These are phyloP conservation scores for Mesitornis unicolor DNA, from an alignment of 2,113 vertebrate genomes.

Conservation along the genomic window DNA sequence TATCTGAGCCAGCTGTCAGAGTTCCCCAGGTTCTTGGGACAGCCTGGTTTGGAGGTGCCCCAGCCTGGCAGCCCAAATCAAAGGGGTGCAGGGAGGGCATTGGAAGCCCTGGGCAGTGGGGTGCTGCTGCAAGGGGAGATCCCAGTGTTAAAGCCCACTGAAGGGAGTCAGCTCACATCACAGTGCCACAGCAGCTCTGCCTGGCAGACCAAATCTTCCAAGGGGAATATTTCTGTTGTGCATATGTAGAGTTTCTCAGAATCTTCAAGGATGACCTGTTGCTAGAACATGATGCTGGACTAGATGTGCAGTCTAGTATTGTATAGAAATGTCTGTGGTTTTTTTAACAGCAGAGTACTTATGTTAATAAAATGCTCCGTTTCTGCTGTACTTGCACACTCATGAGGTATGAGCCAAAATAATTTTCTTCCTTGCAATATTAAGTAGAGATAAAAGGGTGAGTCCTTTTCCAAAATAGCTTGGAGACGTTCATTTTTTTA, in stretches of 20 bases:
- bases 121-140: neutral
- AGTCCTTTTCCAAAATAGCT: slow-evolving; percentile 1
- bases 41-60: neutral
- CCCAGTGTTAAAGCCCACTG: rapidly evolving
- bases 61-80: neutral
- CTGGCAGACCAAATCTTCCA: neutral
- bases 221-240: neutral
- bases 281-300: neutral
- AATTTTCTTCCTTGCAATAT: neutral
- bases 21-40: neutral
- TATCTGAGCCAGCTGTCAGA: neutral
- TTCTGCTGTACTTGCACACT: neutral
- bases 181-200: neutral
- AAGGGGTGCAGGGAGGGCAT: neutral
- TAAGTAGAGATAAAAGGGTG: neutral
- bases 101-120: neutral
- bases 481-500: neutral
- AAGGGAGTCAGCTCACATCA: rapidly evolving
- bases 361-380: neutral
- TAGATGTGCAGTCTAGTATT: neutral
- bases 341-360: neutral
- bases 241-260: neutral
- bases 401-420: neutral
- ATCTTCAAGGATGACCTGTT: neutral
- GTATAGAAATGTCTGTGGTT: neutral